A percentile compares a stretch with the other conserved stretches of the same genome.
Conservation (phyloP, 2,113 vertebrate species). For the Cisticola juncidis region DNA sequence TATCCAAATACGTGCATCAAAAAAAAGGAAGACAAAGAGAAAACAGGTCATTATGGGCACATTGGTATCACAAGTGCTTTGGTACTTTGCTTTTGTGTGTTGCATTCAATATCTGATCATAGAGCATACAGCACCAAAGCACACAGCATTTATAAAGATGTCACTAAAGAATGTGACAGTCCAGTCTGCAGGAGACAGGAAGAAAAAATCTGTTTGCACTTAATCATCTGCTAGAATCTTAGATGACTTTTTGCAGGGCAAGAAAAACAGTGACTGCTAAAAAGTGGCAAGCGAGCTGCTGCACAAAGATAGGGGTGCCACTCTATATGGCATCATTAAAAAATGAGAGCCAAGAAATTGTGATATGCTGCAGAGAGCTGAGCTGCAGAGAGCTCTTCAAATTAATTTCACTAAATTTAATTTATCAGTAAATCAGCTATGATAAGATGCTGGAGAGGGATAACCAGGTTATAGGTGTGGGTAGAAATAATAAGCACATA, state of each 20-base stretch:
- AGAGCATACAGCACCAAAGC: not conserved
- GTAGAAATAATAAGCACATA: not conserved
- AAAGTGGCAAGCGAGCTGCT: not conserved
- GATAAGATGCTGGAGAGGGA: not conserved
- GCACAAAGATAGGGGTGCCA: not conserved
- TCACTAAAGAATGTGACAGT: not conserved
- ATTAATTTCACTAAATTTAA: conserved; percentile 7
- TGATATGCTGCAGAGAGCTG: not conserved
- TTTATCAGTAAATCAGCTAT: not conserved
- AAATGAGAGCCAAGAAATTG: not conserved
- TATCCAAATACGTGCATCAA: not conserved
- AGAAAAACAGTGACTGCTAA: not conserved
- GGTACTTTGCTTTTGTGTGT: not conserved
- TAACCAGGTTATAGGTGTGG: conserved; percentile 4
- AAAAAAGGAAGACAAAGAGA: not conserved
- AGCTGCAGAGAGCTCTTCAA: not conserved
- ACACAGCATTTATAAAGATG: not conserved
- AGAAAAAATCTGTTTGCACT: not conserved
- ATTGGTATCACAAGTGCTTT: not conserved
- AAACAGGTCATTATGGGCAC: not conserved
- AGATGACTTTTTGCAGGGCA: not conserved
- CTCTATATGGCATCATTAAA: not conserved
- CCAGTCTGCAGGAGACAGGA: not conserved
- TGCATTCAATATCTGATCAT: not conserved
- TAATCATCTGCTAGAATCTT: not conserved